Conservation (phyloP, 2,888 invertebrate species). For the Schrankia costaestrigalis region DNA sequence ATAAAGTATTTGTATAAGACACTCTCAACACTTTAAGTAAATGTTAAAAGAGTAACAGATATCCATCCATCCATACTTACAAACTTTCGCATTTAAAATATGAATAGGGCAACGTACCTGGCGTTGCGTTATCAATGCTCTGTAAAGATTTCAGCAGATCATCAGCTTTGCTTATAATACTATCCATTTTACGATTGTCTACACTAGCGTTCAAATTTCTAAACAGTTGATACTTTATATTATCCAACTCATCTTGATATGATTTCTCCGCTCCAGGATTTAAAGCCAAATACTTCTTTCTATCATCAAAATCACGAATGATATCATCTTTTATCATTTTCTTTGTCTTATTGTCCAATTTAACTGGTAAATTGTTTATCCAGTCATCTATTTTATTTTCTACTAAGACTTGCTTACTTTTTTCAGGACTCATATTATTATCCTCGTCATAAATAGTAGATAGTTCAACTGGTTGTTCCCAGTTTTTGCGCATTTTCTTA, state of each 20-base stretch:
- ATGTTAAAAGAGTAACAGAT: too few species aligned
- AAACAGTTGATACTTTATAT: conserved; percentile 50
- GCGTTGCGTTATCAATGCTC: too few species aligned
- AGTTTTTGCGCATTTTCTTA: conserved; percentile 1
- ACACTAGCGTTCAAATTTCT: conserved; percentile 37
- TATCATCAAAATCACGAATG: conserved; percentile 42
- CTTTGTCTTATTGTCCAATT: conserved; percentile 23
- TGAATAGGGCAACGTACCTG: too few species aligned
- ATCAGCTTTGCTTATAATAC: conserved; percentile 26
- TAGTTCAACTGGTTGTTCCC: background rate
- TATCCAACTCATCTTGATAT: conserved; percentile 41
- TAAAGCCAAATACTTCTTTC: conserved; percentile 46
- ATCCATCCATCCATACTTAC: too few species aligned
- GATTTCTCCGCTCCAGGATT: conserved; percentile 34
- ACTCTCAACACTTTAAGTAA: too few species aligned
- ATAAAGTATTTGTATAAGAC: too few species aligned
- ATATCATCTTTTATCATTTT: conserved; percentile 32
- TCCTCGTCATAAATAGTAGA: conserved; percentile 4
- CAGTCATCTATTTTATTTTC: conserved; percentile 30
- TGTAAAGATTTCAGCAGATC: conserved; percentile 24
- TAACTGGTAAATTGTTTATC: conserved; percentile 28
- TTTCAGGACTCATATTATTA: conserved; percentile 12
- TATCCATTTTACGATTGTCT: conserved; percentile 23
- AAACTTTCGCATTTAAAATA: too few species aligned
- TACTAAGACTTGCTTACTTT: conserved; percentile 21